Conservation (phyloP, 2,113 vertebrate genomes). For the Prolemur simus region DNA sequence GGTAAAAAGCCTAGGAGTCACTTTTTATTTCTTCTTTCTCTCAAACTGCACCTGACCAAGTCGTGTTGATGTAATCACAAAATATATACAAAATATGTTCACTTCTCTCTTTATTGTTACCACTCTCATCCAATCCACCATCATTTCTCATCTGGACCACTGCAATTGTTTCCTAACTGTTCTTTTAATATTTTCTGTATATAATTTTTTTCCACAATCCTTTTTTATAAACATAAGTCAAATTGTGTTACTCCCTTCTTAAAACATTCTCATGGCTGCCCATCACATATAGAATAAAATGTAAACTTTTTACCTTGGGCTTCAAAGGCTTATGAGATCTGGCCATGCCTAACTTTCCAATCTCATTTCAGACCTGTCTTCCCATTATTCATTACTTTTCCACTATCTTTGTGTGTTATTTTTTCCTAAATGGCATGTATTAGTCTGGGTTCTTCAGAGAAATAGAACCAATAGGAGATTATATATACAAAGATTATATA, state of each 20-base stretch:
- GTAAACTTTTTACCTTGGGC: neutral
- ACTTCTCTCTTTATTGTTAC: neutral
- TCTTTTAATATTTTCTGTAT: conserved; percentile 23
- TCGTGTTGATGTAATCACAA: neutral
- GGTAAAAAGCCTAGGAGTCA: neutral
- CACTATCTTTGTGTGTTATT: neutral
- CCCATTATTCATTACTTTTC: neutral
- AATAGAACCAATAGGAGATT: neutral
- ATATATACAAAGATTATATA: neutral
- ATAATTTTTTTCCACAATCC: neutral
- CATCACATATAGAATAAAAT: conserved; percentile 4
- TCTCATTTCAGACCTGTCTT: neutral
- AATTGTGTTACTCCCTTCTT: neutral
- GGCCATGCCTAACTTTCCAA: neutral
- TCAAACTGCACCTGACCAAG: neutral
- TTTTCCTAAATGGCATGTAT: conserved; percentile 3
- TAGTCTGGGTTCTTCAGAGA: neutral
- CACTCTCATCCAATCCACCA: neutral
- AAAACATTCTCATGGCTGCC: neutral
- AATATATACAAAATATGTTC: neutral
- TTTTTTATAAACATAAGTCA: neutral
- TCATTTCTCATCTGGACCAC: neutral
- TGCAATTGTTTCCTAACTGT: neutral
- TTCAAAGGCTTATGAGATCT: neutral
- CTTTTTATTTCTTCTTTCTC: neutral